Conservation (phyloP, 2,113 vertebrate species). For the Ceyx margarethae region DNA sequence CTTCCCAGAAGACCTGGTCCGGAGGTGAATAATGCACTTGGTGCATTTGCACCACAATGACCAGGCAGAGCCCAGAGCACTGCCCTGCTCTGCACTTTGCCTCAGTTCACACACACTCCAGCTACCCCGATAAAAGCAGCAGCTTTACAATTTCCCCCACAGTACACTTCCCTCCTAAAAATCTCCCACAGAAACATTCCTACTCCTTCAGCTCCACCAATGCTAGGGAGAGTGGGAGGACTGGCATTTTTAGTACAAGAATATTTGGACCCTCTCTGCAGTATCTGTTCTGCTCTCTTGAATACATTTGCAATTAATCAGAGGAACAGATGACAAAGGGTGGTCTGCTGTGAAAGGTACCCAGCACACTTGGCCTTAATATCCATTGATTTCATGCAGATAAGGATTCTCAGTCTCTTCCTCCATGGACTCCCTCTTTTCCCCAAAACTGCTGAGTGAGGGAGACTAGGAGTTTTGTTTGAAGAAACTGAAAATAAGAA, state of each 20-base stretch:
- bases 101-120: background rate
- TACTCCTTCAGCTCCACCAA: background rate
- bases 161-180: background rate
- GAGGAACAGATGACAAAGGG: background rate
- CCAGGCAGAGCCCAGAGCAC: background rate
- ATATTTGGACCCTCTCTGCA: background rate
- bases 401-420: background rate
- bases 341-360: background rate
- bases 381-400: background rate
- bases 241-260: background rate
- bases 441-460: background rate
- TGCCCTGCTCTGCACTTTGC: background rate
- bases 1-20: background rate
- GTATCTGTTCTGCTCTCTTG: background rate
- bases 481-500: background rate
- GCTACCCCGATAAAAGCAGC: background rate
- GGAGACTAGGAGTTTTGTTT: background rate
- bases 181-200: conserved; percentile 4
- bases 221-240: background rate
- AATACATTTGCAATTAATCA: conserved; percentile 46
- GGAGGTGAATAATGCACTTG: background rate
- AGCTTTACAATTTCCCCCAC: background rate
- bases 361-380: background rate
- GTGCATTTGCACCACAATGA: conserved; percentile 41
- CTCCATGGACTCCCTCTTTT: background rate